Percentiles rank a stretch among this genome's conserved stretches.
These are phyloP conservation scores for Sceloporus undulatus DNA, from an alignment of 2,113 vertebrate species.

Conservation along the genomic window DNA sequence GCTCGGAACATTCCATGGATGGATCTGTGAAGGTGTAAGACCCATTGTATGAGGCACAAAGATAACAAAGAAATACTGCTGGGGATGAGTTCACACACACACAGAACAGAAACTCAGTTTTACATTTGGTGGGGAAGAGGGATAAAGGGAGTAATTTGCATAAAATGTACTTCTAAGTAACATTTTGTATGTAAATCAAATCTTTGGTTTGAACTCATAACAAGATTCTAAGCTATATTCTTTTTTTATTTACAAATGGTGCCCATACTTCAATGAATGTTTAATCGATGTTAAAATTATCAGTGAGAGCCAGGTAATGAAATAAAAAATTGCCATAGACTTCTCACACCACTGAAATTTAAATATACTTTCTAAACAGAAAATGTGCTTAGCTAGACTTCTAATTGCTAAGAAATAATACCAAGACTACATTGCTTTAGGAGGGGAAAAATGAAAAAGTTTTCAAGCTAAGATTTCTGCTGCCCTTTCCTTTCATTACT, in stretches of 20 bases:
- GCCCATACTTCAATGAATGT: neutral
- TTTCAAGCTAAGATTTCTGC: conserved; percentile 23
- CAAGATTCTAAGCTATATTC: neutral
- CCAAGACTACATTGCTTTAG: neutral
- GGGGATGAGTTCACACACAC: too few species aligned
- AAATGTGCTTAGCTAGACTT: neutral
- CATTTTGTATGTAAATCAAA: neutral
- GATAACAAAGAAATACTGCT: too few species aligned
- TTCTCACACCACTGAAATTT: neutral
- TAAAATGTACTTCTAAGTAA: neutral
- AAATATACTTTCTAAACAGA: neutral
- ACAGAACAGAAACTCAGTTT: too few species aligned
- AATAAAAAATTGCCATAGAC: neutral
- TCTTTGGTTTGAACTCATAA: neutral
- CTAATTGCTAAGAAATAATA: neutral
- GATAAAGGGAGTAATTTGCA: too few species aligned
- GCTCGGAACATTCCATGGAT: too few species aligned
- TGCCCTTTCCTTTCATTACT: rapidly evolving
- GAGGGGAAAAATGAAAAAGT: neutral
- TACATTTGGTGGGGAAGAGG: too few species aligned
- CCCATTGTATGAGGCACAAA: too few species aligned
- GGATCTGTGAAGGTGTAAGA: too few species aligned
- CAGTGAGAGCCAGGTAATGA: neutral
- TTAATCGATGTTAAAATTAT: conserved; percentile 11
- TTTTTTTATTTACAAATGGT: neutral